Percentiles rank a stretch among this genome's conserved stretches.
phyloP scores from a whole-genome alignment of 2,113 vertebrate genomes.

The Climacteris rufus region DNA sequence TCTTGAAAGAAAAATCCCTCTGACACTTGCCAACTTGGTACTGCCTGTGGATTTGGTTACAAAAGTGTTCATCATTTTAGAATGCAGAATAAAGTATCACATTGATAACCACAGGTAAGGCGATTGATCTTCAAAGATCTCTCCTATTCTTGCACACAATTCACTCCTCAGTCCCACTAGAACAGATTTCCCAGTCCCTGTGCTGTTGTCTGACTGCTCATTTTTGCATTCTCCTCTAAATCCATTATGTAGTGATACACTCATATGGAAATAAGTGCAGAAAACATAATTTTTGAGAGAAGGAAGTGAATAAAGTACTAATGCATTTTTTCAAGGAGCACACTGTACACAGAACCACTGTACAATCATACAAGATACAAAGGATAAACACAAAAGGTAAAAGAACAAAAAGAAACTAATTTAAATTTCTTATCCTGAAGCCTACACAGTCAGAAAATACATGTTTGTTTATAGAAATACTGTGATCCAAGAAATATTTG shows the following conservation, averaged over 20 bases:
- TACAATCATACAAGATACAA: not conserved
- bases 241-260: not conserved
- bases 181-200: not conserved
- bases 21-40: not conserved
- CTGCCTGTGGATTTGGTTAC: not conserved
- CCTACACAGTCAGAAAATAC: not conserved
- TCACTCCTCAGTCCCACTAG: not conserved
- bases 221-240: not conserved
- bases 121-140: not conserved
- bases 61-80: not conserved
- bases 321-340: not conserved
- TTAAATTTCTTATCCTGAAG: not conserved
- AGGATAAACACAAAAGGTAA: not conserved
- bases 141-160: not conserved
- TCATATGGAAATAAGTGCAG: not conserved
- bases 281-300: not conserved
- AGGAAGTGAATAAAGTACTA: not conserved
- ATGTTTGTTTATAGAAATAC: not conserved
- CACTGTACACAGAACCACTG: not conserved
- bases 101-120: not conserved
- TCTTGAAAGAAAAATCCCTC: not conserved
- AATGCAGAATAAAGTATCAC: not conserved
- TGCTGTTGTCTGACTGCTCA: not conserved
- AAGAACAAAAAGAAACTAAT: not conserved
- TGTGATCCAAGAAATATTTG: not conserved